Base-by-base conservation (phyloP, 1,140 invertebrate species). In the Zaprionus kolodkinae region DNA sequence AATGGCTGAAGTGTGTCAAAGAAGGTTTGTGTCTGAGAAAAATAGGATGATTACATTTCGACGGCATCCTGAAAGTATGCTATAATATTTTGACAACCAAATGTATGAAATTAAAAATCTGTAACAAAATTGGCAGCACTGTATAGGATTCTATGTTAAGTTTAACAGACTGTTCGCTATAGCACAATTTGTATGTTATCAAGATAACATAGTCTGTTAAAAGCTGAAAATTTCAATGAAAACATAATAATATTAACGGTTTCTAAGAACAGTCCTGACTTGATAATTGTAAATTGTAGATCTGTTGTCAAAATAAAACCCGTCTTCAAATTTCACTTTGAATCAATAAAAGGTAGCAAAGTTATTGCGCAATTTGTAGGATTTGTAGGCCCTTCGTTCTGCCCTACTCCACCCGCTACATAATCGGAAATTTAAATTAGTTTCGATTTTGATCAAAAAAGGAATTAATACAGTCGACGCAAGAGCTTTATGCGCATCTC, bases 401-500 rank as follows among this genome's bases (percentile, higher is more conserved):
- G 30, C 54, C 10, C 25, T 56, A 21, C 27, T 30, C 21, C 57
- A 55, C 30, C 64, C 17, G 21, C 63, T 52, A 35, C 45, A 17
- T 38, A 59, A 75, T 75, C 59, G 63, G 36, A 40, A 75, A 70
- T 70, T 75, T 33, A 75, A 56, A 75, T 71, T 65, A 15, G 40
- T 67, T 64, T 71, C 59, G 72, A 59, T 75, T 59, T 63, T 62
- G 59, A 64, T 75, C 21, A 21, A 63, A 27, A 59, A 59, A 63
- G 35, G 52, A 75, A 70, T 71, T 57, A 62, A 64, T 40, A 52
- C 65, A 38, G 12, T 17, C 25, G 15, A 62, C 56, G 65, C 43
- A 56, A 52, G 70, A 78, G 63, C 64, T 85, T 84, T 84, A 84
- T 85, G 81, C 81, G 81, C 81, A 84, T 84, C 77, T 74, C 81